Evolutionary conservation across 1,140 invertebrate genomes (phyloP).

Genomic region (Archegozetes longisetosus): DNA sequence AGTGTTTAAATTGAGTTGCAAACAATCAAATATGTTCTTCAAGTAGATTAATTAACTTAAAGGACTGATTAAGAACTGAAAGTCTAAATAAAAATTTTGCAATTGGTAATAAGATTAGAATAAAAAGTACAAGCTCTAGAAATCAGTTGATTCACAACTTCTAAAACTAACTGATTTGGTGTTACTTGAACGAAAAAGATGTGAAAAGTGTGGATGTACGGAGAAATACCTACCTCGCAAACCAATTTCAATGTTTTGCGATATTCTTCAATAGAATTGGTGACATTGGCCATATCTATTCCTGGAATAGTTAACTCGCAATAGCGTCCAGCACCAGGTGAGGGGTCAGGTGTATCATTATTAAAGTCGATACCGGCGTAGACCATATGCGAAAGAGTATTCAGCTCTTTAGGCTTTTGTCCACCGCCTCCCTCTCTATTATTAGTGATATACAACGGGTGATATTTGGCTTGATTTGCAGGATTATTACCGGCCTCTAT

Average conservation of each 20-base stretch:
- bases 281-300: slow-evolving; percentile 55
- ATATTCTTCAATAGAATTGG: slow-evolving; percentile 65
- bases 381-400: slow-evolving; percentile 21
- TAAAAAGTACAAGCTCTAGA: too few species aligned
- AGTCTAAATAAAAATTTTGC: too few species aligned
- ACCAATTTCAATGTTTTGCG: slow-evolving; percentile 60
- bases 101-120: too few species aligned
- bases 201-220: too few species aligned
- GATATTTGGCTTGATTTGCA: slow-evolving; percentile 60
- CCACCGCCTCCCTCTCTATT: slow-evolving; percentile 75
- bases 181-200: too few species aligned
- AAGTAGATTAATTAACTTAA: too few species aligned
- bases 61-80: too few species aligned
- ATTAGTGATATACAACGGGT: slow-evolving; percentile 91
- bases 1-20: too few species aligned
- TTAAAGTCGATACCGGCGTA: slow-evolving; percentile 7
- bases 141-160: too few species aligned
- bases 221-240: slow-evolving; percentile 47
- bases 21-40: too few species aligned
- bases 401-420: slow-evolving; percentile 64
- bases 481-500: slow-evolving; percentile 69
- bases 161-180: too few species aligned
- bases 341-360: slow-evolving; percentile 8
- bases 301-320: slow-evolving; percentile 58
- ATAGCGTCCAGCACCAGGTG: slow-evolving; percentile 39